These are phyloP conservation scores for Nyctalus aviator DNA, from an alignment of 2,797 vertebrate genomes.

Conservation along the genomic window DNA sequence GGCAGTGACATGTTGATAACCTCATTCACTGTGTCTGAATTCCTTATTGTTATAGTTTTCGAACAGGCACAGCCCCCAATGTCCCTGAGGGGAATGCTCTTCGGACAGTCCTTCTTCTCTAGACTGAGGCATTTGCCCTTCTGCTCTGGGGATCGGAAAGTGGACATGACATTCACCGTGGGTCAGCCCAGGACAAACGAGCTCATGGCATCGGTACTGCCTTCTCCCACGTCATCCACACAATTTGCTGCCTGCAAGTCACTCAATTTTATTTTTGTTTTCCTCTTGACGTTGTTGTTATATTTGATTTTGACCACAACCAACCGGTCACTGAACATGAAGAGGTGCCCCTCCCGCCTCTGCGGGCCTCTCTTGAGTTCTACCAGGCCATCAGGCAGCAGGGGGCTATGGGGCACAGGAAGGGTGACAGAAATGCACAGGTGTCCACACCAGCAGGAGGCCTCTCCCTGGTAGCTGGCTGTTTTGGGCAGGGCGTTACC, in stretches of 20 bases:
- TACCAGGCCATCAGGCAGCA: neutral
- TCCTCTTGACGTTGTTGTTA: constrained; percentile 73
- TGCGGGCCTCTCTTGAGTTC: neutral
- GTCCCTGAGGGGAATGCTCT: no score
- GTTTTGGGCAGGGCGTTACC: neutral
- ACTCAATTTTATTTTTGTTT: constrained; percentile 77
- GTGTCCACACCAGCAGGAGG: neutral
- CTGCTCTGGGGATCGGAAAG: constrained; percentile 93
- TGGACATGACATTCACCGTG: constrained; percentile 69
- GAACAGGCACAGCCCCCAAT: no score
- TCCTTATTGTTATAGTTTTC: no score
- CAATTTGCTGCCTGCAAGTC: constrained; percentile 83
- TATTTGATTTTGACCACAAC: neutral
- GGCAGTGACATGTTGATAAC: no score
- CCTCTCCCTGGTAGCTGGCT: neutral
- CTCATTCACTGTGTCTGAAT: no score
- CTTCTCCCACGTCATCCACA: constrained; percentile 95
- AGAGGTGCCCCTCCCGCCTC: neutral
- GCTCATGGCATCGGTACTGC: constrained; percentile 89
- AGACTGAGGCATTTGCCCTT: constrained; percentile 87
- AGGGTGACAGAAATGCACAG: constrained; percentile 53
- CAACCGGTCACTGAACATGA: neutral
- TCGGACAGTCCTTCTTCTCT: no score
- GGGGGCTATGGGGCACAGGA: neutral
- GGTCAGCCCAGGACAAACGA: constrained; percentile 98